A percentile compares a stretch with the other conserved stretches of the same genome.
These are phyloP conservation scores for Plumapathes pennacea DNA, from an alignment of 92 coral and sea anemone species.

Conservation along the genomic window DNA sequence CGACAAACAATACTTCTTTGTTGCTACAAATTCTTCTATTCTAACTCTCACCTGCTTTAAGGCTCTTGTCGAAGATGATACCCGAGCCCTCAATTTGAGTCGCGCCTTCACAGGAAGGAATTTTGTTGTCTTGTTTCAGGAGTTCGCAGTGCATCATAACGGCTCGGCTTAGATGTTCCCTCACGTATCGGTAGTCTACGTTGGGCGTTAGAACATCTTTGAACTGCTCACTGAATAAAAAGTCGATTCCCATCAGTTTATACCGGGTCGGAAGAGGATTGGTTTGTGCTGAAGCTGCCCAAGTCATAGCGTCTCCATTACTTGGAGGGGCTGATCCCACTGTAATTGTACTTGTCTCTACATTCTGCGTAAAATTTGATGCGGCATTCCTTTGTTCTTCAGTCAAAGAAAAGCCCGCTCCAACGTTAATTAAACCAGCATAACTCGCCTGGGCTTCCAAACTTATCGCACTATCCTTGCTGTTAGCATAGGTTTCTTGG, in stretches of 20 bases:
- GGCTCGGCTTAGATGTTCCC: slow-evolving; percentile 10
- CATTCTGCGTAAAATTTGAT: slow-evolving; percentile 36
- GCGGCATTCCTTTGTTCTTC: slow-evolving; percentile 44
- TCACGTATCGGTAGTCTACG: slow-evolving; percentile 7
- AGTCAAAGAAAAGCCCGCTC: slow-evolving; percentile 56
- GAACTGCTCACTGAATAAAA: slow-evolving; percentile 31
- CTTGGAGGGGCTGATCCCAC: slow-evolving; percentile 62
- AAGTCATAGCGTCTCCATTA: slow-evolving; percentile 52
- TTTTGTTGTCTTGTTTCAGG: slow-evolving; percentile 8
- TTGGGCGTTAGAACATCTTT: slow-evolving; percentile 11
- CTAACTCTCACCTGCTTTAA: too few species aligned
- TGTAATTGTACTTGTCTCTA: slow-evolving; percentile 42
- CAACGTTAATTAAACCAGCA: slow-evolving; percentile 44
- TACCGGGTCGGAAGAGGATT: slow-evolving; percentile 56
- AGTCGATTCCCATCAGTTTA: slow-evolving; percentile 26
- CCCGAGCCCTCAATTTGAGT: background rate
- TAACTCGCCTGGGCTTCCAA: slow-evolving; percentile 59
- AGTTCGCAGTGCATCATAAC: slow-evolving; percentile 10
- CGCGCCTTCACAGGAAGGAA: slow-evolving; percentile 8
- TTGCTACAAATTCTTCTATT: too few species aligned
- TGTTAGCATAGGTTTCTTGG: slow-evolving; percentile 1
- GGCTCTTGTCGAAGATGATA: too few species aligned
- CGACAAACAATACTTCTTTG: too few species aligned
- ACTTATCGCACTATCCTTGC: slow-evolving; percentile 3
- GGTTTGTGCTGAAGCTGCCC: slow-evolving; percentile 45